Base-by-base conservation (phyloP, 2,888 invertebrate genomes). In the Andrena haemorrhoa region DNA sequence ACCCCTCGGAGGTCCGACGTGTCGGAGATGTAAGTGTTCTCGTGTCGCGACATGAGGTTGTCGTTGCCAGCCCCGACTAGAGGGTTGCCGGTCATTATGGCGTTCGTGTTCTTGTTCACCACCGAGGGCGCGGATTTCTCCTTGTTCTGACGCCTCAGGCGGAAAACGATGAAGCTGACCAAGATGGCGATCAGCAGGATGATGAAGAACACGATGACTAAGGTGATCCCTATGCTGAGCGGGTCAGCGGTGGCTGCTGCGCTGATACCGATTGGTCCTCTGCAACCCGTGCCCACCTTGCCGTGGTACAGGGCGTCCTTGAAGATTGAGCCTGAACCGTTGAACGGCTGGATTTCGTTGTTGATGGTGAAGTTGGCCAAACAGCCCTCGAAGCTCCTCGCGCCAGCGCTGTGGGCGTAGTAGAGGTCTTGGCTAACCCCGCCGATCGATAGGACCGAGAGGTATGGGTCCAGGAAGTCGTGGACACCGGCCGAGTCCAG, bases 201-300 rank as follows among this genome's bases (percentile, higher is more conserved):
- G 6, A 98, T 97, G 92, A 99, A 98, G 95, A 99, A 98, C 31
- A 98, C 98, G 83, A 98, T 98, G 26, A 99, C 98, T 47, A 99
- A 95, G 0, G 98, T 98, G 78, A 99, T 97, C 72, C 98, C 99
- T 82, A 98, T 98, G 90, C 97, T 98, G 8, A 99, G 94, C 0
- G 98, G 98, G 94, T 98, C 97, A 2, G 98, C 96, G 4, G 97
- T 96, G 86, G 97, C 96, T 0, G 94, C 94, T 1, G 97, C 95
- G 33, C 97, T 97, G 51, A 97, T 95, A 31, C 97, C 97, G 77
- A 97, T 95, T 4, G 96, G 95, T 69, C 96, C 97, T 80, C 96
- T 95, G 92, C 98, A 98, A 20, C 98, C 98, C 72, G 94, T 94
- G 61, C 95, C 94, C 20, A 98, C 95, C 93, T 97, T 97, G 29